These are phyloP conservation scores for Mus pahari DNA, from an alignment of 2,113 vertebrate genomes.

Conservation along the genomic window DNA sequence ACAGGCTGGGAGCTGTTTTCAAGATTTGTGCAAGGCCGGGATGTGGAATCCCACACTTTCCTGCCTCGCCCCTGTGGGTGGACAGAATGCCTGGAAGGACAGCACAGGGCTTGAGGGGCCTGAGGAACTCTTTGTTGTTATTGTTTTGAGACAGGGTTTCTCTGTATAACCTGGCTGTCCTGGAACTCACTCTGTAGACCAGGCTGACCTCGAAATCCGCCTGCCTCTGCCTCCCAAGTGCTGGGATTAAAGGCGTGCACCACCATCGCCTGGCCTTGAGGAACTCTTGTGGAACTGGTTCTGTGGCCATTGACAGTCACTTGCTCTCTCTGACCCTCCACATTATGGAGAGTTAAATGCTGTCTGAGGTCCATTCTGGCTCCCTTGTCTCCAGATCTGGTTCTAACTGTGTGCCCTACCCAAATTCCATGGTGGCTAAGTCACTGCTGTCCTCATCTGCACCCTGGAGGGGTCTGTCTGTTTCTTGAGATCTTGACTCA, in stretches of 20 bases:
- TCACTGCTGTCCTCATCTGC: not conserved
- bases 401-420: not conserved
- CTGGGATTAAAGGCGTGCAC: too few relatives aligned
- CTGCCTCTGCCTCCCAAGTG: too few relatives aligned
- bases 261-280: too few relatives aligned
- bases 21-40: not conserved
- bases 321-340: not conserved
- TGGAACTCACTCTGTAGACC: too few relatives aligned
- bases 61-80: not conserved
- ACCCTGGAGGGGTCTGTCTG: not conserved
- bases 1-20: not conserved
- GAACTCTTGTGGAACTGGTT: not conserved
- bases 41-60: slow-evolving; percentile 2
- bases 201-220: too few relatives aligned
- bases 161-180: too few relatives aligned
- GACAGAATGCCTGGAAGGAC: not conserved
- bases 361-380: not conserved
- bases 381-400: not conserved
- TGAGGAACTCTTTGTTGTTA: too few relatives aligned
- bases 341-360: not conserved
- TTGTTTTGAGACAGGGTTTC: too few relatives aligned
- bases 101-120: not conserved
- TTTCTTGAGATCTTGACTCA: not conserved
- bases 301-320: not conserved
- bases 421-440: slow-evolving; percentile 36